These are phyloP conservation scores for Girardinus metallicus DNA, from an alignment of 2,797 vertebrate genomes.

Conservation along the genomic window DNA sequence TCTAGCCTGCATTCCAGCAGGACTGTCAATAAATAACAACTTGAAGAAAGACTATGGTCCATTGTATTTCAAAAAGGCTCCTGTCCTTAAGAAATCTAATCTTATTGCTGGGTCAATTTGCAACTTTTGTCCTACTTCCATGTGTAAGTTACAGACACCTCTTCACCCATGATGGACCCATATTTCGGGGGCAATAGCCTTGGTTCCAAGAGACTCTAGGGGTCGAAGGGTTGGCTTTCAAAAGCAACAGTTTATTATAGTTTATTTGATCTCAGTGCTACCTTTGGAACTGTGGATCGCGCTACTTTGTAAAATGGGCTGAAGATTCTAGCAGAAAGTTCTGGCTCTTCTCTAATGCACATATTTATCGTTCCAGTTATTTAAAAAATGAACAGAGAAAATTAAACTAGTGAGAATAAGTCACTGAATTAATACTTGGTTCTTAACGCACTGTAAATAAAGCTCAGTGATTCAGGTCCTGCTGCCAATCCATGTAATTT, in stretches of 20 bases:
- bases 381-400: no score
- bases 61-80: background rate
- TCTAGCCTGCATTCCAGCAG: background rate
- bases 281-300: background rate
- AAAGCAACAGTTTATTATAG: background rate
- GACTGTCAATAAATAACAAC: background rate
- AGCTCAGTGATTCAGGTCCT: no score
- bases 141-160: no score
- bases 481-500: no score
- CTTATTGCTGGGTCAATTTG: background rate
- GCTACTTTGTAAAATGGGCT: background rate
- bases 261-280: background rate
- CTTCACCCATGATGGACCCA: no score
- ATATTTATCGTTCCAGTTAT: no score
- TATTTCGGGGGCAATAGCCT: no score
- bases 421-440: no score
- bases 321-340: background rate
- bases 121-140: background rate
- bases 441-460: no score
- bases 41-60: background rate
- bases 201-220: no score
- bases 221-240: no score
- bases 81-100: background rate
- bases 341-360: background rate
- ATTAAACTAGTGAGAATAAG: no score